phyloP scores from a whole-genome alignment of 2,888 invertebrate species.

The Holacanthella duospinosa region DNA sequence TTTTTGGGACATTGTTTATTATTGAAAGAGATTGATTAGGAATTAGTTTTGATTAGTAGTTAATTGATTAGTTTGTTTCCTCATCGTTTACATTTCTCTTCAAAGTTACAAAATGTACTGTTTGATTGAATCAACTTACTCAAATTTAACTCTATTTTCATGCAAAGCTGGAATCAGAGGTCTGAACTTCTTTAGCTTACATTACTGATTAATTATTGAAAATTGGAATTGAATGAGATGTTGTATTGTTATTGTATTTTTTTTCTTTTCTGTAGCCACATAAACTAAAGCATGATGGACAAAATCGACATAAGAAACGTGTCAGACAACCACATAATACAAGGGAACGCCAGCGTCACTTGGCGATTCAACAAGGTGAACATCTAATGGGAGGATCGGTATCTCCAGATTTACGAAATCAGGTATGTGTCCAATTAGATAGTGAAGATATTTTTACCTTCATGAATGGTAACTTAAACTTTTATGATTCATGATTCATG shows the following conservation, averaged over 20 bases:
- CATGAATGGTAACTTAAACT: too few species aligned
- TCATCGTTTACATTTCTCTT: too few species aligned
- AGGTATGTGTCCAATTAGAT: neutral
- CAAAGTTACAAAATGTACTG: too few species aligned
- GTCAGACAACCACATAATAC: constrained; percentile 79
- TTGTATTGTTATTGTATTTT: too few species aligned
- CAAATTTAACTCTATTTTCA: neutral
- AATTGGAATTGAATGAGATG: constrained; percentile 8
- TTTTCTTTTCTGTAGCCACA: constrained; percentile 47
- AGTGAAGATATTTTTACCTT: too few species aligned
- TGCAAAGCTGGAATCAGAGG: neutral
- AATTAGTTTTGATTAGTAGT: too few species aligned
- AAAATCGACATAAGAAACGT: constrained; percentile 62
- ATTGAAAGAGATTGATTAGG: too few species aligned
- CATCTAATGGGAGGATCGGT: constrained; percentile 53
- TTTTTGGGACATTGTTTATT: constrained; percentile 3
- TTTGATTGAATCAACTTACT: too few species aligned
- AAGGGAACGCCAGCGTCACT: constrained; percentile 70
- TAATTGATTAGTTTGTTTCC: too few species aligned
- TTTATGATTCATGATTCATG: too few species aligned
- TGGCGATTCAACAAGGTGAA: constrained; percentile 75
- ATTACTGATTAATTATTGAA: neutral
- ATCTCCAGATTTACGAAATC: neutral
- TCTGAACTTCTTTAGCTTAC: constrained; percentile 1
- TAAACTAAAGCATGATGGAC: constrained; percentile 51